Evolutionary conservation across 2,113 vertebrate species (phyloP).

Genomic region (Microcebus jonahi): DNA sequence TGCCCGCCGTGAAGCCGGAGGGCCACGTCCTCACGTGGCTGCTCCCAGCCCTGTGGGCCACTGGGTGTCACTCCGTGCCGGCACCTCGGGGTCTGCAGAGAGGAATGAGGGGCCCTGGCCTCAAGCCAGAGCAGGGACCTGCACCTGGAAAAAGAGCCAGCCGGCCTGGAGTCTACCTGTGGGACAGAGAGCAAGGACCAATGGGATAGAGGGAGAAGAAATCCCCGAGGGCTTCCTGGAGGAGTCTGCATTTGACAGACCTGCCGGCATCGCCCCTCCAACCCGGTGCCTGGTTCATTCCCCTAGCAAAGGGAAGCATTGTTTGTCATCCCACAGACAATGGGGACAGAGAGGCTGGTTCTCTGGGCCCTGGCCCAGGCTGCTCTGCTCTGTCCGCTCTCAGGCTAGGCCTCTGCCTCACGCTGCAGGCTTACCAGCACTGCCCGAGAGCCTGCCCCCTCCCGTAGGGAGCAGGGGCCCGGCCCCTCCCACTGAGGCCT

Average conservation of each 20-base stretch:
- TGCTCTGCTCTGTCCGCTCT: fast-evolving
- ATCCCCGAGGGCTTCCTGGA: not conserved
- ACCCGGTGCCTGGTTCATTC: not conserved
- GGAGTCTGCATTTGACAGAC: not conserved
- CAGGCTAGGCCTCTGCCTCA: not conserved
- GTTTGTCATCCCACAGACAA: fast-evolving
- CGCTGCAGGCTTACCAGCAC: not conserved
- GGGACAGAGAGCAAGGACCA: not conserved
- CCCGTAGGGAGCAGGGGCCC: not conserved
- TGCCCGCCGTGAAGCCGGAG: not conserved
- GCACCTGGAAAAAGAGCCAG: not conserved
- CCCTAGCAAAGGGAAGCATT: not conserved
- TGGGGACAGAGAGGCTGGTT: fast-evolving
- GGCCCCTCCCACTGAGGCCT: fast-evolving
- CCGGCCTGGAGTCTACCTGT: fast-evolving
- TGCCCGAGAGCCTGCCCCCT: fast-evolving
- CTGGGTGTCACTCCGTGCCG: fast-evolving
- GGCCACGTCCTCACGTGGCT: not conserved
- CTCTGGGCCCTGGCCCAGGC: fast-evolving
- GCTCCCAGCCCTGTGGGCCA: fast-evolving
- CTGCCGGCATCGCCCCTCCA: fast-evolving
- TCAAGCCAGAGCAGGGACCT: not conserved
- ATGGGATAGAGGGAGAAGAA: fast-evolving
- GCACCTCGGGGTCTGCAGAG: not conserved
- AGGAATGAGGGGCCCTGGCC: not conserved